These are phyloP conservation scores for Metopia argyrocephala DNA, from an alignment of 2,888 invertebrate genomes.

Conservation along the genomic window DNA sequence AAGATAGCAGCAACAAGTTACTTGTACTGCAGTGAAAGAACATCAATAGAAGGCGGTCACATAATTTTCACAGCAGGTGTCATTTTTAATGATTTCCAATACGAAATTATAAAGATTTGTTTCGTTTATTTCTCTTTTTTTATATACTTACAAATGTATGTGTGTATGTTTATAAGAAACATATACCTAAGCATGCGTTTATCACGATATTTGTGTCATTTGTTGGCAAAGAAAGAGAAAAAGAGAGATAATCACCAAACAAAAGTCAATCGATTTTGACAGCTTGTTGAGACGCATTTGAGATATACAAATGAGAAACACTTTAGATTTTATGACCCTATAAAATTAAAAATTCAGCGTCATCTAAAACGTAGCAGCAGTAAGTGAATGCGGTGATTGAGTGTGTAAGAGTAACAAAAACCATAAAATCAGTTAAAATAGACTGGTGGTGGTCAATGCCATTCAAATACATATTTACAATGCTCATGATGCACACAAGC, in stretches of 20 bases:
- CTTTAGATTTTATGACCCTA: constrained; percentile 60
- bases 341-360: constrained; percentile 53
- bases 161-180: neutral
- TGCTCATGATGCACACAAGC: neutral
- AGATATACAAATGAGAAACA: constrained; percentile 52
- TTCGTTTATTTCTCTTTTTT: no score
- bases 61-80: constrained; percentile 78
- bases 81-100: constrained; percentile 73
- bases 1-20: constrained; percentile 72
- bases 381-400: neutral
- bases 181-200: neutral
- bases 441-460: neutral
- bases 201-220: neutral
- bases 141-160: neutral
- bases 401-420: constrained; percentile 34
- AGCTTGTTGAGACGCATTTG: constrained; percentile 53
- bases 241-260: constrained; percentile 23
- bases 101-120: constrained; percentile 46
- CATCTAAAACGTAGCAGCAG: constrained; percentile 36
- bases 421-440: constrained; percentile 54
- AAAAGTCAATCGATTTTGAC: constrained; percentile 64
- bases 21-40: constrained; percentile 54
- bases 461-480: neutral
- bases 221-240: neutral
- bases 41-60: constrained; percentile 76